These are phyloP conservation scores for Lordiphosa clarofinis DNA, from an alignment of 1,140 invertebrate species.

Conservation along the genomic window DNA sequence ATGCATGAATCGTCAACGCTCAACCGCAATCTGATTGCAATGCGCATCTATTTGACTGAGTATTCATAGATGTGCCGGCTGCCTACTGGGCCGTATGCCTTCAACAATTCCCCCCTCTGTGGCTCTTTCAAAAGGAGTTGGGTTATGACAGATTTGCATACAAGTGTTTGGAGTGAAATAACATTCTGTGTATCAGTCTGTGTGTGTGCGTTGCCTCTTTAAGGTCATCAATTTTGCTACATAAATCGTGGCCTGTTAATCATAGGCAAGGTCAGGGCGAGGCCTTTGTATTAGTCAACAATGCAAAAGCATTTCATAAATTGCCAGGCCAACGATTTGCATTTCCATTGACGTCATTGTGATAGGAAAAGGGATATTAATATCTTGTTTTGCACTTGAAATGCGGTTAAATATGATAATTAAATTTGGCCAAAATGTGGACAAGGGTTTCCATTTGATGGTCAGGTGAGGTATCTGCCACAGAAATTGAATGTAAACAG, in stretches of 20 bases:
- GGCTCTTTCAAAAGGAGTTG: not conserved
- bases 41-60: constrained; percentile 2
- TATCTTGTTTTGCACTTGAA: constrained; percentile 9
- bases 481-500: constrained; percentile 53
- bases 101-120: not conserved
- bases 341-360: constrained; percentile 26
- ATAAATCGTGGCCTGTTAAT: constrained; percentile 17
- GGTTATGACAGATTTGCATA: constrained; percentile 4
- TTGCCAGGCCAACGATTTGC: constrained; percentile 17
- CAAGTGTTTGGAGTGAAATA: not conserved
- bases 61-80: not conserved
- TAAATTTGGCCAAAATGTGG: too few relatives aligned
- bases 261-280: constrained; percentile 1
- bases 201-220: not conserved
- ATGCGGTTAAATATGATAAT: not conserved
- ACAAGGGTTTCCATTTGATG: too few relatives aligned
- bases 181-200: too few relatives aligned
- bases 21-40: constrained; percentile 7
- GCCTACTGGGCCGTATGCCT: not conserved
- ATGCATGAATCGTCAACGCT: constrained; percentile 9
- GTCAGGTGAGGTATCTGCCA: not conserved
- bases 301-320: constrained; percentile 40
- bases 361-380: not conserved
- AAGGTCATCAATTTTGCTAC: constrained; percentile 5
- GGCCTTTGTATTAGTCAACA: constrained; percentile 4